Percentiles rank a stretch among this genome's conserved stretches.
phyloP scores from a whole-genome alignment of 2,113 vertebrate species.

The Oryzias curvinotus region DNA sequence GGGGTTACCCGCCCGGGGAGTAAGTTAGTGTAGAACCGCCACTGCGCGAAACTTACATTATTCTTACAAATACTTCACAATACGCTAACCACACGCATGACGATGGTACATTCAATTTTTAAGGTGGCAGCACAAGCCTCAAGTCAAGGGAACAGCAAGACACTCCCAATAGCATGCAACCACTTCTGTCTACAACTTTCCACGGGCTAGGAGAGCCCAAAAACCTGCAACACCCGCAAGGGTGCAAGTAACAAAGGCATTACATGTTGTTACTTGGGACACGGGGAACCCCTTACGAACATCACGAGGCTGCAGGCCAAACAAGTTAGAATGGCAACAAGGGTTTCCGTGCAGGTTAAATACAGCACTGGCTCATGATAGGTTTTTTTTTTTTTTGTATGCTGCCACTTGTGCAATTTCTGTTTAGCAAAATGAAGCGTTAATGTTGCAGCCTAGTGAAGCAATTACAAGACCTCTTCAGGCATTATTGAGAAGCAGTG shows the following conservation, averaged over 20 bases:
- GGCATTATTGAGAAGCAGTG: slow-evolving; percentile 44
- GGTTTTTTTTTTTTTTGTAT: slow-evolving; percentile 27
- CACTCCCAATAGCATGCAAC: too few species aligned
- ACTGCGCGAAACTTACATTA: too few species aligned
- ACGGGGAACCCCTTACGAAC: slow-evolving; percentile 19
- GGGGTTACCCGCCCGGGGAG: too few species aligned
- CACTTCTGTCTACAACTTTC: too few species aligned
- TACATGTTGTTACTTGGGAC: neutral
- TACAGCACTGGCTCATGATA: slow-evolving; percentile 26
- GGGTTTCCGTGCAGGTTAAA: slow-evolving; percentile 36
- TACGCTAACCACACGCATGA: too few species aligned
- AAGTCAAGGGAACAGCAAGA: too few species aligned
- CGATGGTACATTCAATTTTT: too few species aligned
- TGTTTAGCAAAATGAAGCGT: slow-evolving; percentile 39
- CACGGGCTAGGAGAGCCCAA: too few species aligned
- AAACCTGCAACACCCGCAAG: too few species aligned
- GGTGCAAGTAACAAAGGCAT: neutral
- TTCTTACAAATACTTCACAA: too few species aligned
- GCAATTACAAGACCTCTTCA: slow-evolving; percentile 60
- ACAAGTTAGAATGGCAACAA: slow-evolving; percentile 18
- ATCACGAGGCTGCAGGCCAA: neutral
- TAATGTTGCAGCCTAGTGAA: slow-evolving; percentile 36
- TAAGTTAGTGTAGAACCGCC: too few species aligned
- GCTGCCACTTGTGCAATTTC: slow-evolving; percentile 20
- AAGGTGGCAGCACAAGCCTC: too few species aligned